These are phyloP conservation scores for Sylvilagus floridanus DNA, from an alignment of 2,797 vertebrate genomes.

Conservation along the genomic window DNA sequence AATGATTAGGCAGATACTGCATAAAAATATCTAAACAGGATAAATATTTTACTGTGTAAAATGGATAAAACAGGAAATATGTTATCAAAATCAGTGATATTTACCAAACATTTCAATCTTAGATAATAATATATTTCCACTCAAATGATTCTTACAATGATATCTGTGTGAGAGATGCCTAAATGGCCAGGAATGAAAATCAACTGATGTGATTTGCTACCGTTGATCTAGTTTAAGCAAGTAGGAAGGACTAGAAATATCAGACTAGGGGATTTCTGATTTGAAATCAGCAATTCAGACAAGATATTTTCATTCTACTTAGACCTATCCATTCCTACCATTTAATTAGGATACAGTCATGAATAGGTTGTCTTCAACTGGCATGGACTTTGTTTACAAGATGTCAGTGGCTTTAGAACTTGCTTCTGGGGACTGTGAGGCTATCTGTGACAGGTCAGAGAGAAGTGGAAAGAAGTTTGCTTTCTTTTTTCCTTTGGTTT, in stretches of 20 bases:
- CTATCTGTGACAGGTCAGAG: not conserved
- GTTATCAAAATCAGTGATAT: conserved; percentile 67
- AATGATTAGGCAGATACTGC: not conserved
- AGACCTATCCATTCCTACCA: not conserved
- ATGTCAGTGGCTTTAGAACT: not conserved
- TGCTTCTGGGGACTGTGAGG: not conserved
- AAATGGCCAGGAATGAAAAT: conserved; percentile 18
- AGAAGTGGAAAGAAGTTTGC: not conserved
- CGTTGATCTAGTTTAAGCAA: conserved; percentile 28
- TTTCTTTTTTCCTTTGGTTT: not conserved
- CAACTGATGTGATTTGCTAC: not conserved
- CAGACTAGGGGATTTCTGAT: not conserved
- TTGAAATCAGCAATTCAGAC: not conserved
- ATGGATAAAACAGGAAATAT: conserved; percentile 29
- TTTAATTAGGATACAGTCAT: not conserved
- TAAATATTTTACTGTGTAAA: conserved; percentile 4
- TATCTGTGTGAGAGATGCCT: conserved; percentile 24
- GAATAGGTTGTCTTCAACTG: not conserved
- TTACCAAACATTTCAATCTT: conserved; percentile 74
- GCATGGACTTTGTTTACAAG: not conserved
- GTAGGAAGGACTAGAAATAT: conserved; percentile 23
- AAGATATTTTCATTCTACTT: not conserved
- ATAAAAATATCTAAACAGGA: not conserved
- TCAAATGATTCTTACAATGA: conserved; percentile 66
- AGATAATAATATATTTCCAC: conserved; percentile 76